A percentile compares a stretch with the other conserved stretches of the same genome.
Evolutionary conservation across 2,888 invertebrate genomes (phyloP).

Genomic region (Drosophila differens): DNA sequence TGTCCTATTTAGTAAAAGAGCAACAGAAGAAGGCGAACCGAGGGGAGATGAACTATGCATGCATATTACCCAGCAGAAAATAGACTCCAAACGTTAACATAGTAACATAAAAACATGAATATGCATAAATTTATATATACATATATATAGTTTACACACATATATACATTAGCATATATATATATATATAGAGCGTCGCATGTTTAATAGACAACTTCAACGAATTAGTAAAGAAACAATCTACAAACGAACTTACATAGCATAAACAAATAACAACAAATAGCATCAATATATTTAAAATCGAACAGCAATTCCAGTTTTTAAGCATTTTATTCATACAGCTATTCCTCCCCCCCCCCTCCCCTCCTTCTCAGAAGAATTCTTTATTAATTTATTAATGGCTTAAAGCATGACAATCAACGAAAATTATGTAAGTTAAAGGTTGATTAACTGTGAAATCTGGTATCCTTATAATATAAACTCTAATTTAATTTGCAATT

Average conservation of each 20-base stretch:
- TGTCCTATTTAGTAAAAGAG: conserved; percentile 35
- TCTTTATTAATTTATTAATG: conserved; percentile 43
- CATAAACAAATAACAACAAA: conserved; percentile 11
- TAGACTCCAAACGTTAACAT: conserved; percentile 42
- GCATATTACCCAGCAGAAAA: conserved; percentile 32
- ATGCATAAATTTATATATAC: conserved; percentile 29
- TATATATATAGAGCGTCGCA: conserved; percentile 48
- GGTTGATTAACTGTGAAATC: conserved; percentile 39
- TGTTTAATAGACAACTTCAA: conserved; percentile 71
- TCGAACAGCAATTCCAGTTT: conserved; percentile 17
- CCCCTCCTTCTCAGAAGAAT: neutral
- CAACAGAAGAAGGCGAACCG: conserved; percentile 27
- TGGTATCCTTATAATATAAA: conserved; percentile 3
- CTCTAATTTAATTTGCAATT: conserved; percentile 10
- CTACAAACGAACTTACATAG: conserved; percentile 66
- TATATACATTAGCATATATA: conserved; percentile 37
- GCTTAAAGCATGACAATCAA: conserved; percentile 78
- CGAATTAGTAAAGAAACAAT: conserved; percentile 68
- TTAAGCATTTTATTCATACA: conserved; percentile 25
- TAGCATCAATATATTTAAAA: conserved; percentile 15
- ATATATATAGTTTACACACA: conserved; percentile 32
- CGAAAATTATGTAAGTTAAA: conserved; percentile 50
- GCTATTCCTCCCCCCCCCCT: neutral
- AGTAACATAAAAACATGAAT: conserved; percentile 24
- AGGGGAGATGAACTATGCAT: conserved; percentile 28